phyloP scores from a whole-genome alignment of 2,797 vertebrate genomes.

The Hydrophis major region DNA sequence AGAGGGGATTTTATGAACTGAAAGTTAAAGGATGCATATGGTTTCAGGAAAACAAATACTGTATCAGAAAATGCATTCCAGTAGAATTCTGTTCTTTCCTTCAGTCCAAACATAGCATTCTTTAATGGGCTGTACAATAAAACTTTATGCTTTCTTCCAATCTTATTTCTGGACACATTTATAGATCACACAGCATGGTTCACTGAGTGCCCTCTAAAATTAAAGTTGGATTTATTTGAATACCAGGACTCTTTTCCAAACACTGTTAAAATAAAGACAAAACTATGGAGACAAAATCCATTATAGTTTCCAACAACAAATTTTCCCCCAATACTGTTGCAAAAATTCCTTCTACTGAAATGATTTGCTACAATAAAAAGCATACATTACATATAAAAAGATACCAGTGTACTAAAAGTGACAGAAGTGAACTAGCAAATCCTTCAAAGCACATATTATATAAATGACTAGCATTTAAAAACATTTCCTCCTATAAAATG shows the following conservation, averaged over 20 bases:
- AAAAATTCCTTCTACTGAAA: constrained; percentile 91
- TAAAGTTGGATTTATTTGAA: constrained; percentile 74
- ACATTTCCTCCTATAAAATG: constrained; percentile 78
- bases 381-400: constrained; percentile 89
- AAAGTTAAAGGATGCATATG: constrained; percentile 70
- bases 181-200: constrained; percentile 66
- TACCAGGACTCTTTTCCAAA: constrained; percentile 73
- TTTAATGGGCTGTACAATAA: constrained; percentile 63
- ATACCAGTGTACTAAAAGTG: constrained; percentile 90
- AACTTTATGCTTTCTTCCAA: constrained; percentile 64
- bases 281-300: constrained; percentile 83
- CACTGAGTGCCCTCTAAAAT: constrained; percentile 70
- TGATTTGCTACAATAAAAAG: constrained; percentile 93
- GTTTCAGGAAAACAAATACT: constrained; percentile 72
- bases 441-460: constrained; percentile 80
- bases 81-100: constrained; percentile 64
- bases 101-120: constrained; percentile 59
- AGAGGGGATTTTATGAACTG: constrained; percentile 62
- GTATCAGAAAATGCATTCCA: constrained; percentile 70
- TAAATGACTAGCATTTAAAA: constrained; percentile 83
- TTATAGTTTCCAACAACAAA: constrained; percentile 84
- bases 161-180: constrained; percentile 67
- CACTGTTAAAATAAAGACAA: constrained; percentile 79
- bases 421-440: constrained; percentile 82
- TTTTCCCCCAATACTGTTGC: constrained; percentile 83